These are phyloP conservation scores for Caenorhabditis plicata DNA, from an alignment of 2,888 invertebrate genomes.

Conservation along the genomic window DNA sequence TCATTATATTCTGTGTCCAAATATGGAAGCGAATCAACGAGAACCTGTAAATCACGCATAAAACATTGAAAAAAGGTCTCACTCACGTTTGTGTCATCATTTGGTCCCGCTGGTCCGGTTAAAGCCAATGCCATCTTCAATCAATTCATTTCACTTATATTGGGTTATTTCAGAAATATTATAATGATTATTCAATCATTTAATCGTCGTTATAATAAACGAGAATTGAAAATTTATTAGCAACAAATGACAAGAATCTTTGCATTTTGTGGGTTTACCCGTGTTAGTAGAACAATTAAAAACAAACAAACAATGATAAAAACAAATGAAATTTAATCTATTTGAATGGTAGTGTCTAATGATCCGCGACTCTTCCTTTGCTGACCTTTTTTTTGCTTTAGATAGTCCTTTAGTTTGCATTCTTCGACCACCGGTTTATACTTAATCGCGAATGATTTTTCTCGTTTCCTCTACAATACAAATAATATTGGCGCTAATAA, in stretches of 20 bases:
- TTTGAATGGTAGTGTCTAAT: conserved; percentile 5
- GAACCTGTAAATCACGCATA: conserved; percentile 26
- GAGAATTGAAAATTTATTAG: neutral
- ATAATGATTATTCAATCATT: too few relatives aligned
- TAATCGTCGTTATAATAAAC: too few relatives aligned
- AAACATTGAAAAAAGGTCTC: too few relatives aligned
- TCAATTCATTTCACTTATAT: neutral
- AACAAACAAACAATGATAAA: neutral
- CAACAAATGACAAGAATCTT: too few relatives aligned
- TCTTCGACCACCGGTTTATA: conserved; percentile 1
- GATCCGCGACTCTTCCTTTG: too few relatives aligned
- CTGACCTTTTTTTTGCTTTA: neutral
- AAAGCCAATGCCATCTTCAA: conserved; percentile 24
- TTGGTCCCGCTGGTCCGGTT: conserved; percentile 13
- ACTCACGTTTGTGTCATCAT: too few relatives aligned
- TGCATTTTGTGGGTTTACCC: too few relatives aligned
- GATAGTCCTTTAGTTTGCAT: neutral
- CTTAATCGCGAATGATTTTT: conserved; percentile 2
- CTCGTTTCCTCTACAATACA: too few relatives aligned
- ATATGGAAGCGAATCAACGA: conserved; percentile 59
- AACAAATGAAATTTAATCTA: neutral
- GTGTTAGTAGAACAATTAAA: neutral
- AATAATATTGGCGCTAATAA: neutral
- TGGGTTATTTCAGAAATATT: too few relatives aligned
- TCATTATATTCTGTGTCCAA: conserved; percentile 59